These are phyloP conservation scores for Centroberyx gerrardi DNA, from an alignment of 2,797 vertebrate species.

Conservation along the genomic window DNA sequence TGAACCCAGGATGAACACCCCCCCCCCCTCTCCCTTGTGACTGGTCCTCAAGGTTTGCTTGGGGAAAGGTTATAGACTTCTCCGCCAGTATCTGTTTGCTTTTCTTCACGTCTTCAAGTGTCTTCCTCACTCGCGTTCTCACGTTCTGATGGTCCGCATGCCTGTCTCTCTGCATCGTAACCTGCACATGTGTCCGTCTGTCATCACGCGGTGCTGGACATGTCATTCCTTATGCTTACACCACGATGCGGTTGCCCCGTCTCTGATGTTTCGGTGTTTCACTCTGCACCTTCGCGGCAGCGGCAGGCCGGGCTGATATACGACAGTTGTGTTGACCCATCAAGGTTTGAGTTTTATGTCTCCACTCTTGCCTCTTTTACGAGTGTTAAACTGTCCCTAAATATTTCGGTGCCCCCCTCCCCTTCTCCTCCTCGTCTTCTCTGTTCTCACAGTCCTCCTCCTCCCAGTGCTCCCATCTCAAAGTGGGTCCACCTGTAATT, in stretches of 20 bases:
- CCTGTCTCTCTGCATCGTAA: background rate
- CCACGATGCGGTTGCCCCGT: no score
- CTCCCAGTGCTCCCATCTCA: constrained; percentile 57
- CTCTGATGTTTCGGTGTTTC: background rate
- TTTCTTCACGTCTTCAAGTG: constrained; percentile 26
- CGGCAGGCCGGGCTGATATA: constrained; percentile 21
- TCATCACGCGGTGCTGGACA: background rate
- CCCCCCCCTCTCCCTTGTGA: constrained; percentile 29
- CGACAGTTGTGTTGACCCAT: constrained; percentile 7
- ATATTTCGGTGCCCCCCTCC: background rate
- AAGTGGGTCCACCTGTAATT: constrained; percentile 81
- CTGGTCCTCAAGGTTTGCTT: constrained; percentile 39
- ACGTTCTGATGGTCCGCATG: constrained; percentile 3
- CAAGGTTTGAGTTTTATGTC: constrained; percentile 24
- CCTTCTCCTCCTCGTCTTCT: constrained; percentile 7
- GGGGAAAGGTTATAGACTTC: constrained; percentile 16
- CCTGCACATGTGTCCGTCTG: constrained; percentile 42
- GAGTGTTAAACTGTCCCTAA: constrained; percentile 7
- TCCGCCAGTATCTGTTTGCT: constrained; percentile 52
- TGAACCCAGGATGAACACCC: constrained; percentile 41
- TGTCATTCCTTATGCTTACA: background rate
- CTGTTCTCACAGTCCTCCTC: constrained; percentile 53
- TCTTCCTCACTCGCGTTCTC: constrained; percentile 46
- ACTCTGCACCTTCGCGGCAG: background rate
- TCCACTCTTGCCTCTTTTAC: constrained; percentile 21